Conservation (phyloP, 2,888 invertebrate genomes). For the Tinea pellionella region DNA sequence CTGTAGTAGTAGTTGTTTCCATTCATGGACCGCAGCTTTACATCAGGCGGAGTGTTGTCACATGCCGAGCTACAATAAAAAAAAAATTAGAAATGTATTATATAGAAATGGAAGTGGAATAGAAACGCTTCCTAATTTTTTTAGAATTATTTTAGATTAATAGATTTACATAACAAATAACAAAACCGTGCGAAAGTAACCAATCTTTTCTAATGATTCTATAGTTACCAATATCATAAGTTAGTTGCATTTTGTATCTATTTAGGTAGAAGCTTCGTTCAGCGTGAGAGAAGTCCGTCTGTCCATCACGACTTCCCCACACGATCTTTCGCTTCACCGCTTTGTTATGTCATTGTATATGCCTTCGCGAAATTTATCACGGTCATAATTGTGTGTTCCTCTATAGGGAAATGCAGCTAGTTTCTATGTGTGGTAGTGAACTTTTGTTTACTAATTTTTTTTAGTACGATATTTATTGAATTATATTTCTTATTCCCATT, state of each 20-base stretch:
- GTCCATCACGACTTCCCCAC: constrained; percentile 44
- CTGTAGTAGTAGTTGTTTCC: too few species aligned
- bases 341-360: constrained; percentile 35
- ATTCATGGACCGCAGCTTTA: too few species aligned
- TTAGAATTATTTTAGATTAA: too few species aligned
- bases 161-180: too few species aligned
- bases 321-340: constrained; percentile 22
- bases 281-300: constrained; percentile 41
- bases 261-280: constrained; percentile 2
- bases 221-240: not conserved
- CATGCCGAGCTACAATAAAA: too few species aligned
- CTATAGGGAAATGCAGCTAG: constrained; percentile 16
- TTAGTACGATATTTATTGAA: too few species aligned
- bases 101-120: too few species aligned
- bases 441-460: not conserved
- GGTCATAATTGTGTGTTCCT: constrained; percentile 22
- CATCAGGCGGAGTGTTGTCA: too few species aligned
- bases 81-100: too few species aligned
- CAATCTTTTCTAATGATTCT: constrained; percentile 1
- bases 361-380: constrained; percentile 35
- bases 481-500: too few species aligned
- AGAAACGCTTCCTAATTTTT: too few species aligned
- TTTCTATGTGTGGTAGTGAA: constrained; percentile 14
- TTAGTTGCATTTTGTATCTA: constrained; percentile 5
- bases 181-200: not conserved